Base-by-base conservation (phyloP, 2,797 vertebrate species). In the Etheostoma perlongum region DNA sequence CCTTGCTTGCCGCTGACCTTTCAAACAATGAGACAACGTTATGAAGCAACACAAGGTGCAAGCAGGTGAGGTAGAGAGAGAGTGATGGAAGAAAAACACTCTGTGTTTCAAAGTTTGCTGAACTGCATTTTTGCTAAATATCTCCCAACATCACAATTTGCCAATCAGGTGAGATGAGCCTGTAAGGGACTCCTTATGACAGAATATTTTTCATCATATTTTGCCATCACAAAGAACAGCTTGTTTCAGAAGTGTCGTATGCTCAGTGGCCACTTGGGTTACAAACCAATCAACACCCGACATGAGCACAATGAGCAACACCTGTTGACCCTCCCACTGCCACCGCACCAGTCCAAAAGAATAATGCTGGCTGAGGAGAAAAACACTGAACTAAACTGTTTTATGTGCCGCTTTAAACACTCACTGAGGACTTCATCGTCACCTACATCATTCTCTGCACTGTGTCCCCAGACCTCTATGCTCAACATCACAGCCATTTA, bases 401-500 rank as follows among this genome's bases (percentile, higher is more conserved):
- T 85, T 71, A 85, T 78, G 61, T 67, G 67, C 71, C 70, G 64
- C 75, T 86, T 66, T 77, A 79, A 84, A 88, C 53, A 62, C 74
- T 83, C 44, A 5, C 74, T 71, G 77, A 89, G 67, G 84, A 85
- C 78, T 87, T 85, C 57, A 87, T 86, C 72, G 58, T 71, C 79
- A 67, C 64, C 33, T 57, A 8, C 59, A 66, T 66, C 51, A 60
- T 76, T 67, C 71, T 77, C 74, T 52, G 30, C 69, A 82, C 62
- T 47, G 46, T 79, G 77, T 85, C 83, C 53, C 74, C 86, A 76
- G 90, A 88, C 83, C 77, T 87, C 81, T 67, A 66, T 49, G 72
- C 79, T 79, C 74, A 76, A 78, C 79, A 83, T 84, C 79, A 25
- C 54, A 81, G 75, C 77, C 85, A 93, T 92, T 93, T 93, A 91